Evolutionary conservation across 2,113 vertebrate genomes (phyloP).

Genomic region (Atractosteus spatula): DNA sequence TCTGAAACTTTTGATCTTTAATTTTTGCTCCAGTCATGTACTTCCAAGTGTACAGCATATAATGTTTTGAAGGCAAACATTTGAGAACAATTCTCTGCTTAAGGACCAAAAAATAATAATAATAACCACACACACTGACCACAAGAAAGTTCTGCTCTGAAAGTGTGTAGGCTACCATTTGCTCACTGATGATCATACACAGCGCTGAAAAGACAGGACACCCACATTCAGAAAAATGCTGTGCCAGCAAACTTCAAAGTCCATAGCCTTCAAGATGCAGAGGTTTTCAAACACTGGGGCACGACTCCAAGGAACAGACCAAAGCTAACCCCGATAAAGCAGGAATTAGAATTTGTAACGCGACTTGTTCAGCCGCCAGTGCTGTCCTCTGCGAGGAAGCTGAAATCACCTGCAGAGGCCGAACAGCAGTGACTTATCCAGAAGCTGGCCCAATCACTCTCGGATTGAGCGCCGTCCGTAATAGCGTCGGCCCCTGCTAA

Average conservation of each 20-base stretch:
- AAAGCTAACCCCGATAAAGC: too few relatives aligned
- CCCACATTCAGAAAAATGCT: slow-evolving; percentile 18
- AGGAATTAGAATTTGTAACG: too few relatives aligned
- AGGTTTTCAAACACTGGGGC: too few relatives aligned
- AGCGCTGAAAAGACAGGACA: slow-evolving; percentile 7
- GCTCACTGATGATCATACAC: slow-evolving; percentile 19
- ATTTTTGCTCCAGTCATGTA: slow-evolving; percentile 43
- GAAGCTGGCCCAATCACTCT: too few relatives aligned
- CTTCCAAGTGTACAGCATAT: slow-evolving; percentile 41
- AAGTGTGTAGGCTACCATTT: slow-evolving; percentile 30
- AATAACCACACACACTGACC: slow-evolving; percentile 52
- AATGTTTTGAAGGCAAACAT: slow-evolving; percentile 34
- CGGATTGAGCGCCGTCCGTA: too few relatives aligned
- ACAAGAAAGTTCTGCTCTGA: slow-evolving; percentile 47
- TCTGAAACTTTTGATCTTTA: slow-evolving; percentile 16
- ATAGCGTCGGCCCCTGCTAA: too few relatives aligned
- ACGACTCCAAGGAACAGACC: too few relatives aligned
- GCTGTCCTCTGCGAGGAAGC: too few relatives aligned
- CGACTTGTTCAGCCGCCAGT: too few relatives aligned
- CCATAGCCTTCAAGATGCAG: too few relatives aligned
- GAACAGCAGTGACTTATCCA: too few relatives aligned
- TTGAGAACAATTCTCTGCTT: slow-evolving; percentile 35
- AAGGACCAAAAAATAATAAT: slow-evolving; percentile 28
- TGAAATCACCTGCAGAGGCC: too few relatives aligned
- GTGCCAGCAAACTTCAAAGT: slow-evolving; percentile 38